phyloP scores from a whole-genome alignment of 2,888 invertebrate species.

The Ctenicera cuprea region DNA sequence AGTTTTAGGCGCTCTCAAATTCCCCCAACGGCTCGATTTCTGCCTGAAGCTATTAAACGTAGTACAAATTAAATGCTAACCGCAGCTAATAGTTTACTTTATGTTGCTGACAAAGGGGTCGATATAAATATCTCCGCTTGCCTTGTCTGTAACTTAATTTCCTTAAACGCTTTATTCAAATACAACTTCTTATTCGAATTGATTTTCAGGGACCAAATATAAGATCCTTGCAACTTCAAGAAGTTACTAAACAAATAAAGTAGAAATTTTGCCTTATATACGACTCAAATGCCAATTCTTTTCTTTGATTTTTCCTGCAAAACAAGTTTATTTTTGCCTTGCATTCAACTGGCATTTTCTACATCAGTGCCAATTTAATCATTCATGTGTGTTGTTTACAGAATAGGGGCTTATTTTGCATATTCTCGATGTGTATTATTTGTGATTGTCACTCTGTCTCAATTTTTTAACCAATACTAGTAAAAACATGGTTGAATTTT shows the following conservation, averaged over 20 bases:
- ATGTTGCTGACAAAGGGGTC: neutral
- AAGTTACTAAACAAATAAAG: too few relatives aligned
- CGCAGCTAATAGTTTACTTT: too few relatives aligned
- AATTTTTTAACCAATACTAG: too few relatives aligned
- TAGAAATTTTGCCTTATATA: too few relatives aligned
- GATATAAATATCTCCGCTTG: conserved; percentile 5
- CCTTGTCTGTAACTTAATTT: neutral
- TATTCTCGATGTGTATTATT: too few relatives aligned
- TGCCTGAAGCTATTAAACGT: too few relatives aligned
- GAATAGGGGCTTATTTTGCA: neutral
- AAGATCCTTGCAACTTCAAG: too few relatives aligned
- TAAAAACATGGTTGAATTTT: neutral
- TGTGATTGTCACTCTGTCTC: too few relatives aligned
- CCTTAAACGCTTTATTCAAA: neutral
- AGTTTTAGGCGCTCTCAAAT: too few relatives aligned
- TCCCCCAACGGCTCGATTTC: too few relatives aligned
- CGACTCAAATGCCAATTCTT: too few relatives aligned
- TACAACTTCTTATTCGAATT: neutral
- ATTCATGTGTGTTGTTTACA: conserved; percentile 26
- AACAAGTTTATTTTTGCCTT: conserved; percentile 5
- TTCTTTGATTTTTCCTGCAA: neutral
- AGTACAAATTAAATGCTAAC: too few relatives aligned
- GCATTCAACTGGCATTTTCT: conserved; percentile 9
- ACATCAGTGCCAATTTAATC: neutral
- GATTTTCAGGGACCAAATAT: neutral